Base-by-base conservation (phyloP, 2,888 invertebrate genomes). In the Trichogramma dendrolimi region DNA sequence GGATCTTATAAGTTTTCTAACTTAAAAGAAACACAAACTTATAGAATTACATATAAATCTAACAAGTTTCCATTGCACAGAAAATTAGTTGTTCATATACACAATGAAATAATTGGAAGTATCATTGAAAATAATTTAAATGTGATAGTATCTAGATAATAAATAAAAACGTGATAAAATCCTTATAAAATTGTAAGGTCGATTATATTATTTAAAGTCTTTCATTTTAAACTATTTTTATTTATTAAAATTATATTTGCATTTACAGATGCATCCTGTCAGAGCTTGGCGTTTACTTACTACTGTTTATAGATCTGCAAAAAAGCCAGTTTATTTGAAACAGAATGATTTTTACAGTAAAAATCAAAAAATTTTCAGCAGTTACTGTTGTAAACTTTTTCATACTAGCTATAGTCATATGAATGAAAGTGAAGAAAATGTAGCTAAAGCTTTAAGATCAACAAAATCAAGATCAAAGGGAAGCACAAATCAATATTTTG, bases 21-120 rank as follows among this genome's bases (percentile, higher is more conserved):
- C 42, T 69, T 63, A 5, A 67, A 70, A 46, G 69, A 70, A 64
- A 69, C 70, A 38, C 71, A 69, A 57, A 80, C 80, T 55, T 80
- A 75, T 63, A 75, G 76, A 66, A 75, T 81, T 61, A 73, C 64
- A 43, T 81, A 81, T 63, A 72, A 70, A 62, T 78, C 79, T n/a
- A 69, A 70, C 58, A 66, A 66, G n/a, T 60, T 73, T 39, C 78
- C 81, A 39, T 67, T 81, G 53, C 68, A 74, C 62, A 73, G 77
- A 62, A 69, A 72, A 58, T 70, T 75, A 69, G 73, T 77, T 39
- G 71, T 80, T 39, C 66, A 75, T 51, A 69, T 80, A 43, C 81
- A 81, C 68, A 67, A 73, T 59, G 73, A 73, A 63, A 52, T 77
- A 53, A 71, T 81, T 65, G 59, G 72, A 39, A 68, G 71, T 67